These are phyloP conservation scores for Halcyon malimbica DNA, from an alignment of 2,113 vertebrate species.

Conservation along the genomic window DNA sequence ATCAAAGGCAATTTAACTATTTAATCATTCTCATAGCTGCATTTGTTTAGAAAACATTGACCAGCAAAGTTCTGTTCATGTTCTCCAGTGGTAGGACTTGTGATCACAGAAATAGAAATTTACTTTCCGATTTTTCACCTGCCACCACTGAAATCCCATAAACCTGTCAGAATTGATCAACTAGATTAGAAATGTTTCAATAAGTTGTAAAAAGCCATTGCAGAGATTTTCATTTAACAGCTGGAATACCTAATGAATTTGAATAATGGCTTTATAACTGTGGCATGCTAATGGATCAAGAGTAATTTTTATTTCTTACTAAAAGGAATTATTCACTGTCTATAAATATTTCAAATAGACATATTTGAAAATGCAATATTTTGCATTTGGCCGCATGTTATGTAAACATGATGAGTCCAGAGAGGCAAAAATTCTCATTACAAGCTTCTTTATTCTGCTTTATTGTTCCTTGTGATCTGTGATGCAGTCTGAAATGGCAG, in stretches of 20 bases:
- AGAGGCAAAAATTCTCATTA: neutral
- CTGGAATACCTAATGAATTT: neutral
- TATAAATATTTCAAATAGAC: slow-evolving; percentile 30
- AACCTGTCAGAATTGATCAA: neutral
- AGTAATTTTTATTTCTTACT: slow-evolving; percentile 7
- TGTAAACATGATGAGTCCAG: neutral
- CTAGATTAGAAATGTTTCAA: neutral
- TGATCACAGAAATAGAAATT: neutral
- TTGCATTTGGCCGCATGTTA: neutral
- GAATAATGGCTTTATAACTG: neutral
- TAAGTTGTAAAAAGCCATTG: neutral
- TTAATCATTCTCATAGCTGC: neutral
- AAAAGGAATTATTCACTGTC: neutral
- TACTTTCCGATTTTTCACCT: neutral
- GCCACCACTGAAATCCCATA: neutral
- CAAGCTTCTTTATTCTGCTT: neutral
- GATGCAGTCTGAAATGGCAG: neutral
- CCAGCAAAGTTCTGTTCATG: neutral
- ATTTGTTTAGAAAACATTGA: neutral
- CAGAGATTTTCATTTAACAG: slow-evolving; percentile 11
- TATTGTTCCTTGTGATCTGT: neutral
- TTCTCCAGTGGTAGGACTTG: neutral
- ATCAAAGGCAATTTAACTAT: neutral
- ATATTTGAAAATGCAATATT: neutral
- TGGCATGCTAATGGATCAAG: neutral